Conservation (phyloP, 2,797 vertebrate genomes). For the Rhyacichthys aspro region DNA sequence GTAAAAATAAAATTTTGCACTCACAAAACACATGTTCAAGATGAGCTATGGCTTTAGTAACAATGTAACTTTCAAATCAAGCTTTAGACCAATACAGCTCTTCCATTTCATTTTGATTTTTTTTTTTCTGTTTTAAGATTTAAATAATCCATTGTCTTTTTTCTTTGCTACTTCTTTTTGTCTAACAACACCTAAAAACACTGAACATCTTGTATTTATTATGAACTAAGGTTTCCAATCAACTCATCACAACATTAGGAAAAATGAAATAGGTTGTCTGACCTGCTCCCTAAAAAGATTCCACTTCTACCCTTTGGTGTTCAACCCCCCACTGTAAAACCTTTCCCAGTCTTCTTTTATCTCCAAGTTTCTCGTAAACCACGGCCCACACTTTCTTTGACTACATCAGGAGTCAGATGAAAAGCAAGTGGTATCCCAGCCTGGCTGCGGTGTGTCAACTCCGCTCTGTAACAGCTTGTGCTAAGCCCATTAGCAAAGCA, state of each 20-base stretch:
- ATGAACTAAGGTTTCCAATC: not conserved
- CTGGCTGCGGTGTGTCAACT: constrained; percentile 63
- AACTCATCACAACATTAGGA: not conserved
- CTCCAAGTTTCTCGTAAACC: constrained; percentile 66
- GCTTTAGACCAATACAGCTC: no score
- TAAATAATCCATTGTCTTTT: not conserved
- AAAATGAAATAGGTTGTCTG: constrained; percentile 71
- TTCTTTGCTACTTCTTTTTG: not conserved
- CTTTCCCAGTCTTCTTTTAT: constrained; percentile 66
- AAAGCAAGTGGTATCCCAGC: constrained; percentile 58
- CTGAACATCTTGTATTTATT: not conserved
- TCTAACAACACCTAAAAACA: not conserved
- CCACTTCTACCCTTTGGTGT: constrained; percentile 23
- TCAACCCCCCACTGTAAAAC: constrained; percentile 55
- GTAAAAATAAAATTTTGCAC: constrained; percentile 37
- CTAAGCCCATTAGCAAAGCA: constrained; percentile 85
- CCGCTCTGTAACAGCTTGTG: constrained; percentile 83
- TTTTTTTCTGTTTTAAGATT: no score
- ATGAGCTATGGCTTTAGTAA: constrained; percentile 8
- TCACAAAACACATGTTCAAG: constrained; percentile 73
- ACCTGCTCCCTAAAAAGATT: constrained; percentile 10
- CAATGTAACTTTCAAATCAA: no score
- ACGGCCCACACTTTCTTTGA: constrained; percentile 61
- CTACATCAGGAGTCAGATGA: constrained; percentile 73
- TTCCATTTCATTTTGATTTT: no score